Conservation (phyloP, 2,797 vertebrate genomes). For the Trachurus trachurus region DNA sequence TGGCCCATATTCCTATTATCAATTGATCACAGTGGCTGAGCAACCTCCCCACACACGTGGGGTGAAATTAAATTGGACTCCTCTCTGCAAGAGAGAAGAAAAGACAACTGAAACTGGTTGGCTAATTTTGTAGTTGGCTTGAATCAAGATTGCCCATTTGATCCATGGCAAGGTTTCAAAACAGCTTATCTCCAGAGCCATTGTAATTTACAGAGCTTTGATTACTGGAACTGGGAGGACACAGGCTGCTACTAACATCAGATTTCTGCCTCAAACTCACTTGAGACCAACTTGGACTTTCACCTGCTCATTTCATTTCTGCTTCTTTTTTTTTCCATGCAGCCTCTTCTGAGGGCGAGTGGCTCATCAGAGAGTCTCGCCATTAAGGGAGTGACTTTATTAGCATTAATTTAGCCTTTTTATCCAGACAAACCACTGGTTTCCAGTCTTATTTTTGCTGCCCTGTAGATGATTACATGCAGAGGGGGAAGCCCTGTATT, state of each 20-base stretch:
- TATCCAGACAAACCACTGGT: slow-evolving; percentile 17
- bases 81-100: slow-evolving; percentile 26
- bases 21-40: slow-evolving; percentile 65
- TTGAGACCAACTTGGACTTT: slow-evolving; percentile 34
- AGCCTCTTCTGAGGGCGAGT: slow-evolving; percentile 23
- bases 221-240: slow-evolving; percentile 60
- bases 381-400: slow-evolving; percentile 31
- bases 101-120: slow-evolving; percentile 39
- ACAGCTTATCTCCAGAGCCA: slow-evolving; percentile 62
- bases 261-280: slow-evolving; percentile 47
- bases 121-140: slow-evolving; percentile 66
- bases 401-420: slow-evolving; percentile 29
- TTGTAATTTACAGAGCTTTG: slow-evolving; percentile 69
- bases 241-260: slow-evolving; percentile 39
- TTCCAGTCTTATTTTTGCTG: slow-evolving; percentile 1
- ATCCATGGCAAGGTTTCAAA: slow-evolving; percentile 65
- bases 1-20: slow-evolving; percentile 59
- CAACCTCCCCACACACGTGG: slow-evolving; percentile 42
- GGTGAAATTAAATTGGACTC: slow-evolving; percentile 57
- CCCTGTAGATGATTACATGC: not conserved
- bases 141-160: slow-evolving; percentile 70
- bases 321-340: slow-evolving; percentile 1
- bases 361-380: slow-evolving; percentile 34
- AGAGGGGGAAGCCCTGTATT: not conserved
- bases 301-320: slow-evolving; percentile 39